Conservation (phyloP, 2,797 vertebrate genomes). For the Synanceia verrucosa region DNA sequence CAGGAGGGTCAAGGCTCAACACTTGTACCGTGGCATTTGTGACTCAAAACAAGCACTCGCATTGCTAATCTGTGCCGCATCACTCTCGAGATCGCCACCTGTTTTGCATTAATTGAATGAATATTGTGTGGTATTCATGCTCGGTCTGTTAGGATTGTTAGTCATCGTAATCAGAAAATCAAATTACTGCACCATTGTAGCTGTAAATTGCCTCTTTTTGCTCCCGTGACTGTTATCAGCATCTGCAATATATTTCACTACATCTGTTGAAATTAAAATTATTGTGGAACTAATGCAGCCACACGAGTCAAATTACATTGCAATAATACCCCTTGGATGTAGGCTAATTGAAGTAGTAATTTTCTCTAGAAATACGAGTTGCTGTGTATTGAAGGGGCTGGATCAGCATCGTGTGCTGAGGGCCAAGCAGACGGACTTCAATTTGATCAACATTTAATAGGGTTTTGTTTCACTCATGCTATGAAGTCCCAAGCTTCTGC, state of each 20-base stretch:
- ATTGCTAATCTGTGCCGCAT: conserved; percentile 46
- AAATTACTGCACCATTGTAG: conserved; percentile 79
- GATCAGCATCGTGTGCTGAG: conserved; percentile 53
- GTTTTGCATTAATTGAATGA: conserved; percentile 75
- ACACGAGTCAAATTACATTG: conserved; percentile 79
- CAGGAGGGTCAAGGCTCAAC: conserved; percentile 60
- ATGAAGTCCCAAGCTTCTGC: conserved; percentile 15
- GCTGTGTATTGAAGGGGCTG: conserved; percentile 47
- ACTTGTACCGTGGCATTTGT: conserved; percentile 67
- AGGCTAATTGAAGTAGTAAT: conserved; percentile 77
- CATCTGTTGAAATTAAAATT: conserved; percentile 78
- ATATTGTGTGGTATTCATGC: conserved; percentile 65
- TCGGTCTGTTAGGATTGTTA: conserved; percentile 69
- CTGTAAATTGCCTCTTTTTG: conserved; percentile 79
- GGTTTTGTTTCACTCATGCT: conserved; percentile 29
- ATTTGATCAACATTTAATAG: conserved; percentile 35
- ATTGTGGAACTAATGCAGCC: conserved; percentile 81
- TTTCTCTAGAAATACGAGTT: conserved; percentile 62
- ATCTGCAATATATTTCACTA: conserved; percentile 69
- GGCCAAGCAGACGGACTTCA: conserved; percentile 33
- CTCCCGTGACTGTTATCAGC: conserved; percentile 65
- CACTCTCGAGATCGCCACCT: conserved; percentile 43
- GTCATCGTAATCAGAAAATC: conserved; percentile 82
- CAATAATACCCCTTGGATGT: conserved; percentile 78
- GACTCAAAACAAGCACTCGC: conserved; percentile 65